Evolutionary conservation across 1,140 invertebrate species (phyloP).

Genomic region (Sinonovacula constricta): DNA sequence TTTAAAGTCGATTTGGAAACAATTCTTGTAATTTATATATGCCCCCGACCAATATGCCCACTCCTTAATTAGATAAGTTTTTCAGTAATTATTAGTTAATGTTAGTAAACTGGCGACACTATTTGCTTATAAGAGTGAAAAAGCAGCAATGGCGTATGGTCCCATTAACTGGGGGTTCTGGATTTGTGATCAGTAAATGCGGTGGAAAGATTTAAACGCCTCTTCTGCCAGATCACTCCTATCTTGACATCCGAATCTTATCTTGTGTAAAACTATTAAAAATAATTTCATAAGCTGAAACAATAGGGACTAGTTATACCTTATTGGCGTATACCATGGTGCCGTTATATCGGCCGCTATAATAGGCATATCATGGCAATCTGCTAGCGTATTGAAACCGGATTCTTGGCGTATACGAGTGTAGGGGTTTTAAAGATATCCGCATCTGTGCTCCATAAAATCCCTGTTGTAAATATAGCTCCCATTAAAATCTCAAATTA

Average conservation of each 20-base stretch:
- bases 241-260: conserved; percentile 40
- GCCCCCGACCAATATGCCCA: too few relatives aligned
- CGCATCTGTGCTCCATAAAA: conserved; percentile 52
- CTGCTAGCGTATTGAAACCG: too few relatives aligned
- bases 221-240: conserved; percentile 13
- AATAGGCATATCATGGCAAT: conserved; percentile 8
- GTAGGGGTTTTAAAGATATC: conserved; percentile 53
- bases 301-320: conserved; percentile 35
- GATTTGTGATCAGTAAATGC: too few relatives aligned
- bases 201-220: neutral
- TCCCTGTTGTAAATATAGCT: conserved; percentile 51
- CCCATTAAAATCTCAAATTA: conserved; percentile 54
- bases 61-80: too few relatives aligned
- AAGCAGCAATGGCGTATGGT: too few relatives aligned
- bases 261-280: conserved; percentile 26
- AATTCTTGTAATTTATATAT: too few relatives aligned
- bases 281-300: conserved; percentile 31
- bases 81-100: too few relatives aligned
- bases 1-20: too few relatives aligned
- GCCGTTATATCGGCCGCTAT: conserved; percentile 31
- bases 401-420: conserved; percentile 22
- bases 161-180: too few relatives aligned
- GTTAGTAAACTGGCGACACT: too few relatives aligned
- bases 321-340: conserved; percentile 19
- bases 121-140: too few relatives aligned